Evolutionary conservation across 2,797 vertebrate species (phyloP).

Genomic region (Enteromius viviparus): DNA sequence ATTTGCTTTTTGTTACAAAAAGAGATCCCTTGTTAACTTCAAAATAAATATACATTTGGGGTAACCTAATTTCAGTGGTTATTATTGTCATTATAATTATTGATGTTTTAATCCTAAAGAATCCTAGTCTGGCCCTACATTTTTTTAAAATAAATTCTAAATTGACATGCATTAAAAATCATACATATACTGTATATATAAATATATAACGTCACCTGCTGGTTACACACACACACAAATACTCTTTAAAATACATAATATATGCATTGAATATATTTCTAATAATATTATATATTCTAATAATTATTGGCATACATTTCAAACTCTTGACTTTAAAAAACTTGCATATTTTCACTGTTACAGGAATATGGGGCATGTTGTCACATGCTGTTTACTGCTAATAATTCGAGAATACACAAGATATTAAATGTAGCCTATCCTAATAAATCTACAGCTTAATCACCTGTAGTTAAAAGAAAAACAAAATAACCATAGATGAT

Average conservation of each 20-base stretch:
- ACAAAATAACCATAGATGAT: neutral
- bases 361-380: neutral
- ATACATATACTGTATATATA: too few species aligned
- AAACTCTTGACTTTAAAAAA: neutral
- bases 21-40: constrained; percentile 78
- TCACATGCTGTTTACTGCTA: neutral
- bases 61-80: constrained; percentile 67
- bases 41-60: constrained; percentile 82
- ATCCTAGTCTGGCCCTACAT: neutral
- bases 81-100: constrained; percentile 25
- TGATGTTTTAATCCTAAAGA: neutral
- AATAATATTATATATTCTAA: neutral
- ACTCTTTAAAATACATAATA: neutral
- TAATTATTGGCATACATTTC: neutral
- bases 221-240: too few species aligned
- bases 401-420: neutral
- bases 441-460: neutral
- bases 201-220: too few species aligned
- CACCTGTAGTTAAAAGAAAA: neutral
- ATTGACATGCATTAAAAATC: neutral
- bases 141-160: neutral
- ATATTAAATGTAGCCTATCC: neutral
- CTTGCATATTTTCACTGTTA: neutral
- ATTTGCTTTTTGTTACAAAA: constrained; percentile 67
- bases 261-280: neutral